Evolutionary conservation across 2,888 invertebrate genomes (phyloP).

Genomic region (Anarsia innoxiella): DNA sequence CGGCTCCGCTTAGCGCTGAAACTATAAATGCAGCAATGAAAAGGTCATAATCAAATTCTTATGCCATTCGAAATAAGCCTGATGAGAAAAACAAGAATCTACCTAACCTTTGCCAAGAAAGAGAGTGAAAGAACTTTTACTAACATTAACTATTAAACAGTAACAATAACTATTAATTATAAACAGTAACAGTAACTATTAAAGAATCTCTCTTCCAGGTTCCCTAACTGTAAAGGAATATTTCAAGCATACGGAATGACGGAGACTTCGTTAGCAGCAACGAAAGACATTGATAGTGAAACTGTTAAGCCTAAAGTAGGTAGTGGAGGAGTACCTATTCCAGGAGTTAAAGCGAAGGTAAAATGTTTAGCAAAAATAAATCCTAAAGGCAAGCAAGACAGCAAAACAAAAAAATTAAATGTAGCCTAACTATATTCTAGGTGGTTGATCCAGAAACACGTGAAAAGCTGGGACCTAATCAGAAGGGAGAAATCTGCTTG

Average conservation of each 20-base stretch:
- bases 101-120: no score
- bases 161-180: no score
- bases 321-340: constrained; percentile 42
- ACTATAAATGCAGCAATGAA: constrained; percentile 38
- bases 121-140: no score
- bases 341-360: constrained; percentile 44
- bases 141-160: no score
- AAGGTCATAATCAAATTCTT: no score
- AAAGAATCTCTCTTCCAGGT: constrained; percentile 32
- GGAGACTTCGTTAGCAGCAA: constrained; percentile 46
- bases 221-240: constrained; percentile 46
- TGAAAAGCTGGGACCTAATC: constrained; percentile 33
- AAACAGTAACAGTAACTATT: no score
- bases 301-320: constrained; percentile 33
- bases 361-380: no score
- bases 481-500: constrained; percentile 46
- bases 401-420: no score
- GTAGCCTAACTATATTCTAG: constrained; percentile 23
- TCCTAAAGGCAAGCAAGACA: no score
- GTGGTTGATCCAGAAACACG: constrained; percentile 49
- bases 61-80: no score
- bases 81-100: no score
- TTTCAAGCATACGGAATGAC: constrained; percentile 60
- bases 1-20: constrained; percentile 44
- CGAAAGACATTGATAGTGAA: constrained; percentile 31